These are phyloP conservation scores for Ephydatia muelleri DNA, from an alignment of 37 sponge, comb jelly and placozoan genomes.

Conservation along the genomic window DNA sequence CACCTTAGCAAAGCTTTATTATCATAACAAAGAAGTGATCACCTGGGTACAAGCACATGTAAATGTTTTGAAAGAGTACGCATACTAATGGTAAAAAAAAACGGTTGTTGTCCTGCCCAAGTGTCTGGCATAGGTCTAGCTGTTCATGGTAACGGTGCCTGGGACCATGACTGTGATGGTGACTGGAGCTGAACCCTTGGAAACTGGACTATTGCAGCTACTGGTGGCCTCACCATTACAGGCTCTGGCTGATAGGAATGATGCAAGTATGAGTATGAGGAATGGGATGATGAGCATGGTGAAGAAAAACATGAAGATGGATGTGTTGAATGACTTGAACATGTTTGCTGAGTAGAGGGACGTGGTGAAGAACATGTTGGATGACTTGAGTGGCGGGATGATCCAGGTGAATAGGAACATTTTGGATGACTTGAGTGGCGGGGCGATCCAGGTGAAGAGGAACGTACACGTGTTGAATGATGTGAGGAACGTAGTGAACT, in stretches of 20 bases:
- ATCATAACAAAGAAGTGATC: not conserved
- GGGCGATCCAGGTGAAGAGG: not conserved
- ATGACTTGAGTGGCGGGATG: not conserved
- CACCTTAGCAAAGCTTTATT: not conserved
- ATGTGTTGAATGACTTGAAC: not conserved
- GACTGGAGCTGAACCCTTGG: not conserved
- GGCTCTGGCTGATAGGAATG: slow-evolving; percentile 1
- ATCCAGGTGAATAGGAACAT: not conserved
- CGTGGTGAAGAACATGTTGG: not conserved
- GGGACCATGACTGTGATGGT: not conserved
- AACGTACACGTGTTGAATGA: not conserved
- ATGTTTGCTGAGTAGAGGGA: not conserved
- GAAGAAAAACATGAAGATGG: not conserved
- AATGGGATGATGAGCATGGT: too few species aligned
- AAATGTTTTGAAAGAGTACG: not conserved
- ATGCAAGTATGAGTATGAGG: too few species aligned
- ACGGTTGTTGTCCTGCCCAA: not conserved
- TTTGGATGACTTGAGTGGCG: not conserved
- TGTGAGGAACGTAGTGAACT: not conserved
- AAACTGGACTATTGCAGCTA: not conserved
- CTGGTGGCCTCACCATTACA: not conserved
- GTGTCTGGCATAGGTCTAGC: not conserved
- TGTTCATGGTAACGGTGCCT: not conserved
- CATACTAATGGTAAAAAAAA: slow-evolving; percentile 1
- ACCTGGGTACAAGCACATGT: not conserved